A percentile compares a stretch with the other conserved stretches of the same genome.
phyloP scores from a whole-genome alignment of 2,113 vertebrate species.

The Dromaius novaehollandiae region DNA sequence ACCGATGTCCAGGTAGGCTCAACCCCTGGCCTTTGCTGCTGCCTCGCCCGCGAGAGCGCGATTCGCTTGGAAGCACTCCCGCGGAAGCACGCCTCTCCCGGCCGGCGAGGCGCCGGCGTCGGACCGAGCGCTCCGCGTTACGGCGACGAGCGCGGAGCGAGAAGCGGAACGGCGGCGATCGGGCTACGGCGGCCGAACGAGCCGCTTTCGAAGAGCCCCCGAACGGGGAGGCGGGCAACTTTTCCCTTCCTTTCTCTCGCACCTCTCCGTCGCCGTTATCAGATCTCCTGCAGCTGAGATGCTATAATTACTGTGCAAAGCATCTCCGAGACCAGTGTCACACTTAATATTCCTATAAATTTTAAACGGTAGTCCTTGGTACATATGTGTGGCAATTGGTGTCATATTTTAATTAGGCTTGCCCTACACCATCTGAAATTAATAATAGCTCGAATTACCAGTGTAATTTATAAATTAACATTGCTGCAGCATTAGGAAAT shows the following conservation, averaged over 20 bases:
- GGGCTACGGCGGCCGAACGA: accelerated
- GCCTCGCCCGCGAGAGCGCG: not conserved
- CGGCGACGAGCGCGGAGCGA: not conserved
- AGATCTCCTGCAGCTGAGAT: constrained; percentile 17
- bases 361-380: constrained; percentile 81
- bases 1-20: not conserved
- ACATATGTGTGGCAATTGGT: constrained; percentile 83
- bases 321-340: constrained; percentile 74
- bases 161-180: not conserved
- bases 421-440: constrained; percentile 87
- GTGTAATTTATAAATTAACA: constrained; percentile 88
- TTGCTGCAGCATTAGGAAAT: constrained; percentile 78
- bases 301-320: constrained; percentile 67
- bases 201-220: not conserved
- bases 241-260: constrained; percentile 12
- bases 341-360: constrained; percentile 84
- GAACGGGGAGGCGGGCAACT: not conserved
- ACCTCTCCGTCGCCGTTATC: constrained; percentile 11
- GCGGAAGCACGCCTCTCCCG: not conserved
- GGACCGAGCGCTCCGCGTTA: accelerated
- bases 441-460: constrained; percentile 84
- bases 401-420: constrained; percentile 87
- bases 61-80: not conserved
- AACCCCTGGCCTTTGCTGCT: not conserved
- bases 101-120: not conserved